These are phyloP conservation scores for Epinotia brunnichana DNA, from an alignment of 2,888 invertebrate species.

Conservation along the genomic window DNA sequence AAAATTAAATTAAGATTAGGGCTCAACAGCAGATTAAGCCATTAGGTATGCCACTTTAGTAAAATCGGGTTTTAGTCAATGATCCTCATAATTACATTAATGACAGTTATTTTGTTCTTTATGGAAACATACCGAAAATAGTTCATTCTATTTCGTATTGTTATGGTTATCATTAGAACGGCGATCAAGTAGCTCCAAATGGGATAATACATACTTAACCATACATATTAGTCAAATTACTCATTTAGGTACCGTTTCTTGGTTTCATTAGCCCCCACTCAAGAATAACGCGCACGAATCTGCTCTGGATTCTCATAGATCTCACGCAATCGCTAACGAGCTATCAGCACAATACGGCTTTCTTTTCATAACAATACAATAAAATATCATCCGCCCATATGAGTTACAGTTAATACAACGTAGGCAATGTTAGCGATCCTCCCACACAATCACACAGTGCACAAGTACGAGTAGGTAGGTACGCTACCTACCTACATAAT, in stretches of 20 bases:
- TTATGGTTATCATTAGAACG: neutral
- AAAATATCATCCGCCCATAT: conserved; percentile 12
- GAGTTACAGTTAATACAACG: neutral
- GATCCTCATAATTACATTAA: no score
- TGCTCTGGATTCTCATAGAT: conserved; percentile 2
- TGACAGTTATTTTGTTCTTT: no score
- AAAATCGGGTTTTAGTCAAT: no score
- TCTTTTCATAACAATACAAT: conserved; percentile 40
- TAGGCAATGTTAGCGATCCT: neutral
- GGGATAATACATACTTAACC: neutral
- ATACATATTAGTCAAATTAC: neutral
- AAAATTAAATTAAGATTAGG: no score
- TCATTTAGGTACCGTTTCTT: neutral
- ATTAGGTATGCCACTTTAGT: no score
- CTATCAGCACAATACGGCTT: conserved; percentile 28
- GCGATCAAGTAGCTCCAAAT: no score
- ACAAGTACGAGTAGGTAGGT: no score
- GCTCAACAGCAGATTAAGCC: no score
- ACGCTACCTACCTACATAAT: neutral
- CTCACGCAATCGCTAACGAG: conserved; percentile 38
- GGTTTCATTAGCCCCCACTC: conserved; percentile 5
- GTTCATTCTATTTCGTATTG: neutral
- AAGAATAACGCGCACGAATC: conserved; percentile 19
- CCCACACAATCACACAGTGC: neutral
- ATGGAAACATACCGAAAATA: no score